Percentiles rank a stretch among this genome's conserved stretches.
Evolutionary conservation across 1,140 invertebrate genomes (phyloP).

Genomic region (Oedothorax gibbosus): DNA sequence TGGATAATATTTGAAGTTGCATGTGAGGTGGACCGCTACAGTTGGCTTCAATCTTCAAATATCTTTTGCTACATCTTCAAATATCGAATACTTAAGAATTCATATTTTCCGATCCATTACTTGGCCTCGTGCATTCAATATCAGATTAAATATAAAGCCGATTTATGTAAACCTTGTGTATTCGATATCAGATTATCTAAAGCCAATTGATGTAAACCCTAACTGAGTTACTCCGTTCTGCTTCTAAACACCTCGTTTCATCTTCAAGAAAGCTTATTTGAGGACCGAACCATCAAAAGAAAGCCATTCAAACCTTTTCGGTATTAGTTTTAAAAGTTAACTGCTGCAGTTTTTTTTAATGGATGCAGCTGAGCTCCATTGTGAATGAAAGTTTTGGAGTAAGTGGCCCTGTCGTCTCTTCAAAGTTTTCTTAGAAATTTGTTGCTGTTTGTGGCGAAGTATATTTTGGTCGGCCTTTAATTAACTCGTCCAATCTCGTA

Average conservation of each 20-base stretch:
- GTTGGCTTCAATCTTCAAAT: too few relatives aligned
- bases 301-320: slow-evolving; percentile 24
- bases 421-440: slow-evolving; percentile 21
- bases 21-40: too few relatives aligned
- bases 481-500: slow-evolving; percentile 11
- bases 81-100: too few relatives aligned
- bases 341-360: slow-evolving; percentile 16
- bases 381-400: slow-evolving; percentile 20
- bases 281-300: not conserved
- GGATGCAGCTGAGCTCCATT: slow-evolving; percentile 13
- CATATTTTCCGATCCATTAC: too few relatives aligned
- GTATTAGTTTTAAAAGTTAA: slow-evolving; percentile 47
- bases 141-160: too few relatives aligned
- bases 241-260: not conserved
- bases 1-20: too few relatives aligned
- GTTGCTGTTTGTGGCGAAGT: not conserved
- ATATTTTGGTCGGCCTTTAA: not conserved
- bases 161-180: too few relatives aligned
- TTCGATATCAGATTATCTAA: too few relatives aligned
- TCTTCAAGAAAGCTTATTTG: slow-evolving; percentile 5
- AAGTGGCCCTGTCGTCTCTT: not conserved
- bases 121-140: too few relatives aligned
- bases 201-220: too few relatives aligned
- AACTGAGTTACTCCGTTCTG: too few relatives aligned
- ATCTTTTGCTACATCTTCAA: too few relatives aligned